phyloP scores from a whole-genome alignment of 2,888 invertebrate species.

The Synergus umbraculus region DNA sequence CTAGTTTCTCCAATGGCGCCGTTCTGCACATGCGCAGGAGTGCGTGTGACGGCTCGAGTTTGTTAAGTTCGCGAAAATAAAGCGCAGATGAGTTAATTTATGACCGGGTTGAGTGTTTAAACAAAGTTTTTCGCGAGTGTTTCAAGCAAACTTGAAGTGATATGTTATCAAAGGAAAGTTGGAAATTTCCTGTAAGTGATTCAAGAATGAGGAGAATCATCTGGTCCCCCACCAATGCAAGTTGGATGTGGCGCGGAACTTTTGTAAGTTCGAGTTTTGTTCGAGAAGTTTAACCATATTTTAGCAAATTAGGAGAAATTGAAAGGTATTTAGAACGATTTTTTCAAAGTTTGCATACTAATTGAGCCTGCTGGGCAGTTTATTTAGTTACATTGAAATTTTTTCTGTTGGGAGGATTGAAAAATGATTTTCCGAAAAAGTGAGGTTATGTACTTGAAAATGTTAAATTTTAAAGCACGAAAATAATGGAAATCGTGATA shows the following conservation, averaged over 20 bases:
- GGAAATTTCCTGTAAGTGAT: neutral
- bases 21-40: neutral
- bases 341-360: neutral
- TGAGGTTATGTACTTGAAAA: neutral
- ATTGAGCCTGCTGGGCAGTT: neutral
- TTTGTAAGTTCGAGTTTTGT: constrained; percentile 28
- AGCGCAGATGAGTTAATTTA: neutral
- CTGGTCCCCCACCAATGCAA: constrained; percentile 4
- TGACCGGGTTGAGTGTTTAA: neutral
- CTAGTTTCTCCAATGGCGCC: neutral
- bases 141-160: neutral
- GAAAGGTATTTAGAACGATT: neutral
- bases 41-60: neutral
- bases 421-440: neutral
- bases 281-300: neutral
- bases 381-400: neutral
- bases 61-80: neutral
- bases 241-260: constrained; percentile 4
- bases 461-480: neutral
- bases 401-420: neutral
- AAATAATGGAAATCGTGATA: neutral
- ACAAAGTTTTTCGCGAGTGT: neutral
- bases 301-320: neutral
- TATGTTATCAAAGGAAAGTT: neutral
- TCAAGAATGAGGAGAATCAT: neutral